Base-by-base conservation (phyloP, 2,113 vertebrate species). In the Morone chrysops region DNA sequence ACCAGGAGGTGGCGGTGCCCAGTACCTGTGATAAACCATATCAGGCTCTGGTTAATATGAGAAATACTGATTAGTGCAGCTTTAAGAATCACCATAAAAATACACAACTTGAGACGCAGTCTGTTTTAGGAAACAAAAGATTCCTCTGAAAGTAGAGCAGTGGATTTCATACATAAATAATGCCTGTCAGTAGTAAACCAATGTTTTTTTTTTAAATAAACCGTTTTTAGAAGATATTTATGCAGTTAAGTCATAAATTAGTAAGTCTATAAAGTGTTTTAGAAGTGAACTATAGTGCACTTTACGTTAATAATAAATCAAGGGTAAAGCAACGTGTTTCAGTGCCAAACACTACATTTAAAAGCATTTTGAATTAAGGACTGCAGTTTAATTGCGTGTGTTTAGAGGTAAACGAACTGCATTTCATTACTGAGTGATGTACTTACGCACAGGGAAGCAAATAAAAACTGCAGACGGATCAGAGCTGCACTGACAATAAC, bases 151-250 rank as follows among this genome's bases (percentile, higher is more conserved):
- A 57, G 59, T 31, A 47, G 63, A 80, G 54, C 82, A 17, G 66
- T 62, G 50, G 45, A 53, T 68, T 72, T 77, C 79, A 74, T 48
- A 25, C 56, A 81, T 43, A 73, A 70, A 62, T 57, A 45, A 74
- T 43, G 57, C 13, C 68, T 25, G 75, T 86, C 86, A 88, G 83
- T 73, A 79, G 81, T 82, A 76, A 86, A 88, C 83, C 83, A 68
- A 4, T 8, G n/a, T 47, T 9, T 50, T 73, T 73, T 31, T 31
- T 43, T 75, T 57, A 48, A 47, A 66, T 17, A 62, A 56, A 50
- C 10, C 14, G 0, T 61, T 65, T 69, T 45, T 36, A 31, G 9
- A 25, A 70, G 48, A 77, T 17, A 40, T 60, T 71, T 20, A 70
- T 75, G 54, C 43, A 66, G 68, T 51, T 38, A 43, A 47, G 31